Evolutionary conservation across 2,888 invertebrate genomes (phyloP).

Genomic region (Myopa testacea): DNA sequence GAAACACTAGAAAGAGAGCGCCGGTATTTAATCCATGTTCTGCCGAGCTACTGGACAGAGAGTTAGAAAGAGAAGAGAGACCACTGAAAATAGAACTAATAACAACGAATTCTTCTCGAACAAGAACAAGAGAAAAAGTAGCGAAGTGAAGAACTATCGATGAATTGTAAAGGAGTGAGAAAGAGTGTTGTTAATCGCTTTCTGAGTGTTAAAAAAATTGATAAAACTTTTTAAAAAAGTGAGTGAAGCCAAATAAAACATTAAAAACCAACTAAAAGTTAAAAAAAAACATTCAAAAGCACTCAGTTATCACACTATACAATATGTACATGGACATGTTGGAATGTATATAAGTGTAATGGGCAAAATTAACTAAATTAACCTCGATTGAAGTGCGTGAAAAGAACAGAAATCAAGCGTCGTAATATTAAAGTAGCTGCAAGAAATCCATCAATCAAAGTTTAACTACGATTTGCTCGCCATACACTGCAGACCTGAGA

Average conservation of each 20-base stretch:
- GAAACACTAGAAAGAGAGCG: conserved; percentile 13
- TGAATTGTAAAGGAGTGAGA: neutral
- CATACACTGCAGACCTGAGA: too few relatives aligned
- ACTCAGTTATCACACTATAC: too few relatives aligned
- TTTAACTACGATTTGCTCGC: too few relatives aligned
- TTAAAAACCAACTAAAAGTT: conserved; percentile 30
- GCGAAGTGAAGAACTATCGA: neutral
- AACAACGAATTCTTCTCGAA: neutral
- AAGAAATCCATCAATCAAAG: too few relatives aligned
- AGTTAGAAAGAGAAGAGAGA: neutral
- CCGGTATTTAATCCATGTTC: neutral
- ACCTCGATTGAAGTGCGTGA: too few relatives aligned
- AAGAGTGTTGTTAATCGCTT: neutral
- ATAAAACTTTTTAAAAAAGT: conserved; percentile 9
- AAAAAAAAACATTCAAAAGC: neutral
- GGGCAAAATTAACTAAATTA: too few relatives aligned
- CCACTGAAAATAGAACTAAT: neutral
- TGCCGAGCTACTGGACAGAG: too few relatives aligned
- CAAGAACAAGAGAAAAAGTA: neutral
- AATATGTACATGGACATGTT: too few relatives aligned
- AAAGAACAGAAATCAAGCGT: too few relatives aligned
- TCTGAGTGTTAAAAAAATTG: conserved; percentile 1
- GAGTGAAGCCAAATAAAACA: conserved; percentile 19
- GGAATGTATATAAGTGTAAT: too few relatives aligned
- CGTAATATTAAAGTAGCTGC: too few relatives aligned